These are phyloP conservation scores for Pongo pygmaeus DNA, from an alignment of 2,113 vertebrate species.

Conservation along the genomic window DNA sequence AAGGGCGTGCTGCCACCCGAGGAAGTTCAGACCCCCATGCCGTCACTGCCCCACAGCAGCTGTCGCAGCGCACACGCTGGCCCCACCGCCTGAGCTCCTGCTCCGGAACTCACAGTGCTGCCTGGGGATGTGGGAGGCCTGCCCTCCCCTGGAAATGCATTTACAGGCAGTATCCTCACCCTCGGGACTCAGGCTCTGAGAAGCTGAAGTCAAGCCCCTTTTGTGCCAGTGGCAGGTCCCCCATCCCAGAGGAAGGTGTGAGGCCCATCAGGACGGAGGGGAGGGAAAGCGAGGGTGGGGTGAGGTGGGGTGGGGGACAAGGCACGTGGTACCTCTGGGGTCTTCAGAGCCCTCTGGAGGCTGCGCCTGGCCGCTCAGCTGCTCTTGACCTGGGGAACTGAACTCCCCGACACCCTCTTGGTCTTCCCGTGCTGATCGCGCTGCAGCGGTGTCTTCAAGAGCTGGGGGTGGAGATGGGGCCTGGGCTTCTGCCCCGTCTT, in stretches of 20 bases:
- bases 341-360: conserved; percentile 66
- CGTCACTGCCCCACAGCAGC: too few species aligned
- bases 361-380: conserved; percentile 24
- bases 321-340: conserved; percentile 72
- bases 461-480: rapidly evolving
- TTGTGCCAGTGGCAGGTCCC: background rate
- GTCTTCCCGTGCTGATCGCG: background rate
- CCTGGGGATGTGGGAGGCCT: background rate
- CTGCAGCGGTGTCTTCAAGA: background rate
- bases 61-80: too few species aligned
- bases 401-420: background rate
- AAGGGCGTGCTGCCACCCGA: background rate
- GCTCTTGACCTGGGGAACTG: conserved; percentile 52
- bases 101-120: background rate
- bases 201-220: background rate
- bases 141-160: background rate
- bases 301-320: rapidly evolving
- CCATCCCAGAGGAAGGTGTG: background rate
- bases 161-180: too few species aligned
- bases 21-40: too few species aligned
- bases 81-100: too few species aligned
- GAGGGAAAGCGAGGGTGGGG: rapidly evolving
- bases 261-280: too few species aligned
- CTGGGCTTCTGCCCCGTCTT: background rate
- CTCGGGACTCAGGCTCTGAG: rapidly evolving